Evolutionary conservation across 2,888 invertebrate genomes (phyloP), one percentile per base, ranked within the genome.

Genomic region (Pseudococcus jackbeardsleyi): DNA sequence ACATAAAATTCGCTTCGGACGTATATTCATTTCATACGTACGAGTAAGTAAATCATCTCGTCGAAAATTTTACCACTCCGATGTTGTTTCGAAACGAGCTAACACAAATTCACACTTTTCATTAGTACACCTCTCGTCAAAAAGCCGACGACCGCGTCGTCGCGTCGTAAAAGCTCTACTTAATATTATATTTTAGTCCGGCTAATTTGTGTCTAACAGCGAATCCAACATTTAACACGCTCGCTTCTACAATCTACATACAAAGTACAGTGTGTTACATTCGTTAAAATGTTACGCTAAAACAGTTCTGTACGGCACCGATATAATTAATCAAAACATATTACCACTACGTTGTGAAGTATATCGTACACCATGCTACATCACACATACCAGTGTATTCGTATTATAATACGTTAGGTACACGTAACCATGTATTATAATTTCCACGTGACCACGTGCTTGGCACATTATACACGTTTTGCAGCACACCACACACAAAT

Each of bases 41-140:
- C 12, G 15, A 11, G 50, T 15, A 72, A 11, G 50, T 15, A 72
- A 72, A 72, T 72, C 68, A 72, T 33, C 33, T 72, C 1, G 68
- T 22, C 68, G 68, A 26, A 33, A 72, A 72, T 33, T 72, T 72
- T 72, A 72, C 33, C 5, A 72, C 68, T 72, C 59, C 7, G 0
- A 26, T 1, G 33, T 72, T 72, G 59, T 59, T 72, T 72, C 5
- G 26, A 72, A 72, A 72, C 33, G 68, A 72, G 68, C 68, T 72
- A 59, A 72, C 68, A 72, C 68, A 72, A 72, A 72, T 72, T 72
- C 68, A 72, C 68, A 72, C 68, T 72, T 72, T 72, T 72, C 68
- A 72, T 72, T 72, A 72, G 68, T 72, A 33, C 33, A 72, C 33
- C 12, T 72, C 33, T 72, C 68, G 68, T 26, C n/a, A 59, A 59